A percentile compares a stretch with the other conserved stretches of the same genome.
Conservation (phyloP, 2,888 invertebrate species). For the Phengaris alcon region DNA sequence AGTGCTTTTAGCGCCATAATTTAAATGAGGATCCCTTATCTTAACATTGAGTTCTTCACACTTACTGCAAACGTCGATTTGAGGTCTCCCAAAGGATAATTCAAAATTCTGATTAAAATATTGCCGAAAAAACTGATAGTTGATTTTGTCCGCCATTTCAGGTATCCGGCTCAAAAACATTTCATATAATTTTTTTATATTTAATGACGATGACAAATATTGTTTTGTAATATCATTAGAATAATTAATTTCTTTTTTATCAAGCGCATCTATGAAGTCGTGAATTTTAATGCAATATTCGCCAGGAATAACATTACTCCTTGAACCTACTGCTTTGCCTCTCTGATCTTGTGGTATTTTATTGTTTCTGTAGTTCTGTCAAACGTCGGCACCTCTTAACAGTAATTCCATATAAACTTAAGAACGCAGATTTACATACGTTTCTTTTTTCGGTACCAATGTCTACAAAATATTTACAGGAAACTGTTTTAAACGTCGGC, state of each 20-base stretch:
- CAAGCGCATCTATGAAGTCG: slow-evolving; percentile 25
- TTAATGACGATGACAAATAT: slow-evolving; percentile 26
- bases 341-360: background rate
- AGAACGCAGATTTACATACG: background rate
- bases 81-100: slow-evolving; percentile 22
- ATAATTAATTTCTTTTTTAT: slow-evolving; percentile 29
- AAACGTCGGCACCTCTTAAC: background rate
- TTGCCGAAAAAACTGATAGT: too few species aligned
- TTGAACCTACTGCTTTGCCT: background rate
- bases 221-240: slow-evolving; percentile 21
- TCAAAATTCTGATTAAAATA: too few species aligned
- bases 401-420: slow-evolving; percentile 1
- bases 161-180: too few species aligned
- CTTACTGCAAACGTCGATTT: slow-evolving; percentile 29
- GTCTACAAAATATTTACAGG: too few species aligned
- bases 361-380: background rate
- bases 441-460: too few species aligned
- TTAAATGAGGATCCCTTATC: slow-evolving; percentile 30
- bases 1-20: slow-evolving; percentile 27
- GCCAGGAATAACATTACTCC: slow-evolving; percentile 27
- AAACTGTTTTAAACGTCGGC: too few species aligned
- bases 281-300: slow-evolving; percentile 29
- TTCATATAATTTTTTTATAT: slow-evolving; percentile 22
- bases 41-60: slow-evolving; percentile 28
- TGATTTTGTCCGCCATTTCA: too few species aligned